Conservation (phyloP, 1,140 invertebrate genomes). For the Arctopsyche grandis region DNA sequence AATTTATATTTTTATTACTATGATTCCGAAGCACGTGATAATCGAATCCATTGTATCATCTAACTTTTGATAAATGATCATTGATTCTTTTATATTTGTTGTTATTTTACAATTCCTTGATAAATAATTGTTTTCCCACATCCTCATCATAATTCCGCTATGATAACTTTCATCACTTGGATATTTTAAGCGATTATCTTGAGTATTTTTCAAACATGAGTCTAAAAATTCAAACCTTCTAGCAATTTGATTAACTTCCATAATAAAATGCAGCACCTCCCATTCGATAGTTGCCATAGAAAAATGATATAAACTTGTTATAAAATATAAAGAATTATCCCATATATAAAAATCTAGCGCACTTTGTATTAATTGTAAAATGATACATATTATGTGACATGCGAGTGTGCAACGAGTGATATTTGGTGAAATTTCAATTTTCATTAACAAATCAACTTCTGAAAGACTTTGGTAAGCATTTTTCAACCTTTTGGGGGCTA, state of each 20-base stretch:
- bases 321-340: neutral
- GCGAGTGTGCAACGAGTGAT: neutral
- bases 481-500: neutral
- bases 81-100: neutral
- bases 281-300: neutral
- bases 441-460: neutral
- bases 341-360: no score
- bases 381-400: neutral
- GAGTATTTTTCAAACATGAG: neutral
- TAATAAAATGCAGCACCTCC: neutral
- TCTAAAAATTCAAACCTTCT: neutral
- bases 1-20: no score
- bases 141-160: neutral
- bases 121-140: neutral
- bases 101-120: neutral
- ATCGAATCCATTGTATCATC: no score
- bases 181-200: neutral
- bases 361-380: neutral
- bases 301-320: neutral
- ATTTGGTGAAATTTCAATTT: neutral
- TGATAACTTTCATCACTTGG: neutral
- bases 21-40: no score
- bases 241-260: neutral
- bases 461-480: neutral
- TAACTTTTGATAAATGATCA: no score